Evolutionary conservation across 2,888 invertebrate genomes (phyloP), one percentile per base, ranked within the genome.

Genomic region (Ormyrus pomaceus): DNA sequence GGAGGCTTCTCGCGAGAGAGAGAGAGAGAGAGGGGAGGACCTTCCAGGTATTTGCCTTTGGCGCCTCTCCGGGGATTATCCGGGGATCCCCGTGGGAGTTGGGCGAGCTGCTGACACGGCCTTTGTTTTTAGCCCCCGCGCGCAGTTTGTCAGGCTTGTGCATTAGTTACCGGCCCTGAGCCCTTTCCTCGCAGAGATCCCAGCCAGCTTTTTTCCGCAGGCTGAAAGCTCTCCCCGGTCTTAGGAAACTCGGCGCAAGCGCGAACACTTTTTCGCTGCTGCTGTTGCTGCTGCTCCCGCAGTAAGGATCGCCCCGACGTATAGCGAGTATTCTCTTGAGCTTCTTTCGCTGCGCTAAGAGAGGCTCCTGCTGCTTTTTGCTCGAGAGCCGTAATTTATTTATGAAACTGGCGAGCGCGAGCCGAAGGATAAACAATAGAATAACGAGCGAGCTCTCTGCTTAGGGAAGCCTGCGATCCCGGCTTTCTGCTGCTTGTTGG

Each of bases 11-110:
- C 45, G 59, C 50, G 66, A 45, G 55, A 34, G 45, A 19, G 19
- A 19, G 19, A 2, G 19, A 19, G 19, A 19, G 19, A 19, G 19
- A 2, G 6, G 71, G n/a, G 48, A 61, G 53, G 78, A 78, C 66
- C 66, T 78, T 61, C 46, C 72, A 78, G 66, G 59, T 78, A 78
- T 78, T 73, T 74, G 74, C 69, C 73, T 72, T 64, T n/a, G 48
- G 10, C n/a, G 34, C 19, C 19, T 83, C 81, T 81, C 68, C 19
- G 78, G 79, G 84, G 83, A 85, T 86, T 85, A 85, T 83, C 75
- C 71, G 59, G 75, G 51, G 69, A 84, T 84, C 83, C 83, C 58
- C 82, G 83, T 83, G 85, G 64, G 85, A 86, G 80, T 73, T 82
- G 66, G 69, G 72, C 70, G 72, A 79, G 78, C 68, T 81, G 77